Evolutionary conservation across 1,140 invertebrate species (phyloP).

Genomic region (Hylaeus anthracinus): DNA sequence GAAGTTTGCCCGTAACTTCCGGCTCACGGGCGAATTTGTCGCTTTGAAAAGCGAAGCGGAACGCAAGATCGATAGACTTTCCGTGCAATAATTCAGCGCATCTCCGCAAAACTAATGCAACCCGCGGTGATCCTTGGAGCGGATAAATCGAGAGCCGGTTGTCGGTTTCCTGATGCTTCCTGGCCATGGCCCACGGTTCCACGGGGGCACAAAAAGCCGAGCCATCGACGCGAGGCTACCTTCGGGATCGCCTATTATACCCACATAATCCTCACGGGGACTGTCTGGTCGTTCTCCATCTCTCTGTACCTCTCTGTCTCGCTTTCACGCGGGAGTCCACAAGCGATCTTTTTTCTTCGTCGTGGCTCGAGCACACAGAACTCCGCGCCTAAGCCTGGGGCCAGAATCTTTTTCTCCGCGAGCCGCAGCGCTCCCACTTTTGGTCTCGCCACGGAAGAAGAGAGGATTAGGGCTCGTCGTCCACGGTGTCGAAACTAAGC

Average conservation of each 20-base stretch:
- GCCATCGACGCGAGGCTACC: conserved; percentile 61
- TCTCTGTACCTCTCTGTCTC: background rate
- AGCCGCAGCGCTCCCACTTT: conserved; percentile 50
- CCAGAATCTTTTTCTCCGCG: conserved; percentile 59
- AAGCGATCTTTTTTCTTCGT: conserved; percentile 26
- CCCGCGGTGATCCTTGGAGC: conserved; percentile 40
- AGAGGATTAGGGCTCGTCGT: conserved; percentile 68
- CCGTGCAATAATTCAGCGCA: conserved; percentile 68
- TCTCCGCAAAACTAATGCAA: conserved; percentile 60
- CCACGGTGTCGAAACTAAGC: conserved; percentile 73
- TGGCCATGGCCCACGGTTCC: conserved; percentile 29
- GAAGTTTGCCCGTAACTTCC: background rate
- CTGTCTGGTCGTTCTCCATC: conserved; percentile 15
- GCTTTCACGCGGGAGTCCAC: background rate
- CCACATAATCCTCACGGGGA: conserved; percentile 54
- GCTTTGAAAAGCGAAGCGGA: conserved; percentile 8
- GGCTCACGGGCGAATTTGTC: background rate
- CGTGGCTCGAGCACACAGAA: background rate
- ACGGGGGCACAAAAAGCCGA: conserved; percentile 50
- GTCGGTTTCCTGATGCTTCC: conserved; percentile 50
- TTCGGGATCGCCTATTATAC: conserved; percentile 61
- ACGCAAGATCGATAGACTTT: conserved; percentile 8
- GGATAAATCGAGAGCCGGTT: conserved; percentile 64
- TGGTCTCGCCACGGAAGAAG: conserved; percentile 45
- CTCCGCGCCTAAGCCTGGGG: conserved; percentile 24